Evolutionary conservation across 2,888 invertebrate species (phyloP), one percentile per base, ranked within the genome.

Genomic region (Anthophora plumipes): DNA sequence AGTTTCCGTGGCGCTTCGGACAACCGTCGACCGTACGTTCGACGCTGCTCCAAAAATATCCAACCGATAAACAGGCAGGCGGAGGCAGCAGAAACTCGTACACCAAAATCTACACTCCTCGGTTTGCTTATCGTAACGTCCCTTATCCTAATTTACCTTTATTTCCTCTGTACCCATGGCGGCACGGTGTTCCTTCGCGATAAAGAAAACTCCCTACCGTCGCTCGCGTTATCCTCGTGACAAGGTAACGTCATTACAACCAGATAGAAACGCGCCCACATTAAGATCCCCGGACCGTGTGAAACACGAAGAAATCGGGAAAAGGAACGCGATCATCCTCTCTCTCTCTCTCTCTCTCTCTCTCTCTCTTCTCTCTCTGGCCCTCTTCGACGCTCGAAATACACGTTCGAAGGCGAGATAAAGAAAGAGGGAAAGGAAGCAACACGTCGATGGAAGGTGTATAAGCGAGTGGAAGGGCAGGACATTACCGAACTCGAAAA

Each of bases 401-500:
- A 59, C 74, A 46, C 50, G 46, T 20, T 31, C 71, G 52, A 12
- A 48, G 76, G 48, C 25, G 63, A 72, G 77, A 78, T 77, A 85
- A 85, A 84, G 82, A 67, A 57, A 43, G 63, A 61, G 37, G n/a
- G 39, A 64, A 71, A 68, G 71, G 67, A 67, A 78, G 76, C 77
- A 80, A 86, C 81, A 68, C 52, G 70, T 59, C 50, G 48, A 22
- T n/a, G 71, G 25, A 70, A 82, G 74, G 77, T 81, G 67, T 60
- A 43, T 37, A 59, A 37, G 48, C 75, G 67, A 61, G 60, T 31
- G 41, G 75, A 69, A 69, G 80, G 72, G 78, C 82, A 77, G 84
- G 88, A 89, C 88, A 89, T 88, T 89, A 84, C 86, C 83, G 86
- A 91, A 91, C 92, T 92, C 90, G 92, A 90, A 92, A 92, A 92